Evolutionary conservation across 1,140 invertebrate species (phyloP), one percentile per base, ranked within the genome.

Genomic region (Drosophila ercepeae): DNA sequence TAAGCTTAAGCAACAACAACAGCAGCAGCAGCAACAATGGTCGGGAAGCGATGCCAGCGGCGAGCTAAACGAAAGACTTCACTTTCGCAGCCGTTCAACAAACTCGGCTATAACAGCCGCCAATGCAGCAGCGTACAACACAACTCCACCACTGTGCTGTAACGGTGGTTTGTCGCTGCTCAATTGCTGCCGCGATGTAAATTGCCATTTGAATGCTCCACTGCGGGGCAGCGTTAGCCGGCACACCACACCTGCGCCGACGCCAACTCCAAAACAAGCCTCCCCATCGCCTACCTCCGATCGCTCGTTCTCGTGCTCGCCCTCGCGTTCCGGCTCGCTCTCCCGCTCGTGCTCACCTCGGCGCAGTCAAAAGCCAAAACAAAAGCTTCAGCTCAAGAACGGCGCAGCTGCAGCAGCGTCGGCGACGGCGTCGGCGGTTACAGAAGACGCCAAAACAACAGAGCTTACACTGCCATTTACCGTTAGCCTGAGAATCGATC

Each of bases 401-500:
- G 48, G 23, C 39, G 51, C 46, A 39, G 42, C 54, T 19, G 51
- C 51, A 49, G 45, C 46, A 39, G 42, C 54, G 16, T 48, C 51
- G 46, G 45, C 51, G 42, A 32, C 44, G 2, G 54, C 27, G 16
- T 25, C 46, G 16, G 44, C 34, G 9, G 7, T 19, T 9, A 16
- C 42, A 8, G 14, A 36, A 34, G 39, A 51, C 48, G 51, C 36
- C 9, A 45, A 46, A 44, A 14, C 49, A 21, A 6, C 25, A 8
- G 42, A 41, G 18, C 44, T 13, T 16, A n/a, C 21, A 32, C 53
- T 53, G 29, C 61, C 60, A 44, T 89, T 94, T 75, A 93, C 92
- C 65, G 91, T 96, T 54, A 94, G 92, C 74, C 91, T 96, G 57
- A 93, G 95, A 91, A 92, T 98, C 49, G 97, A 98, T 92, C 63